Conservation (phyloP, 2,888 invertebrate species). For the Tineola bisselliella region DNA sequence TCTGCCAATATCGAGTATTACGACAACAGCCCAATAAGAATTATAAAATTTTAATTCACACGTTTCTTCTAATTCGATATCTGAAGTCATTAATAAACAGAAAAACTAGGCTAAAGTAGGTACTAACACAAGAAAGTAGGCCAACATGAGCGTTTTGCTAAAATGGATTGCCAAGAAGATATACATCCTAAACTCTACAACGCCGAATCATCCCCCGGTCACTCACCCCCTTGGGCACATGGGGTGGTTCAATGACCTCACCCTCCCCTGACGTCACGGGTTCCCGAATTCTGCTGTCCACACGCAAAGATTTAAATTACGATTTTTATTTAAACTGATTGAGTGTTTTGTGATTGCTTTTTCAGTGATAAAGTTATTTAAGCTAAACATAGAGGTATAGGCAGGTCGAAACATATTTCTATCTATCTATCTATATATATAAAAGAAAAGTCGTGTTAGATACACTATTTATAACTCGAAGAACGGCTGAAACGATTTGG, state of each 20-base stretch:
- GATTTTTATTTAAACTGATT: neutral
- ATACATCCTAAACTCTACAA: neutral
- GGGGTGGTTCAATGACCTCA: constrained; percentile 22
- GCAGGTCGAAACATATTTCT: too few relatives aligned
- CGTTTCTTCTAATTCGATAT: too few relatives aligned
- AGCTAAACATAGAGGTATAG: too few relatives aligned
- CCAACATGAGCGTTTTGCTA: constrained; percentile 18
- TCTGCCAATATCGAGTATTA: too few relatives aligned
- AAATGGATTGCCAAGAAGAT: neutral
- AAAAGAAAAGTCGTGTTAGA: too few relatives aligned
- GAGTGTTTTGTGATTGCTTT: neutral
- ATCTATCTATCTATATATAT: too few relatives aligned
- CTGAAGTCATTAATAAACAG: too few relatives aligned
- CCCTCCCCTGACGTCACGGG: constrained; percentile 26
- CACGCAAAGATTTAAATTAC: neutral
- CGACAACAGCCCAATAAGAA: too few relatives aligned
- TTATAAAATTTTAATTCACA: too few relatives aligned
- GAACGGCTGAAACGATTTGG: too few relatives aligned
- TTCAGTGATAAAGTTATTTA: neutral
- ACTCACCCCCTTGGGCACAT: constrained; percentile 24
- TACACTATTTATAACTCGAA: too few relatives aligned
- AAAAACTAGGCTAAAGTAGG: constrained; percentile 17
- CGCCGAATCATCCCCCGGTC: constrained; percentile 19
- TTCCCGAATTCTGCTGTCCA: constrained; percentile 7
- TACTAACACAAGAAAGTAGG: constrained; percentile 21